These are phyloP conservation scores for Alcedo atthis DNA, from an alignment of 2,797 vertebrate genomes.

Conservation along the genomic window DNA sequence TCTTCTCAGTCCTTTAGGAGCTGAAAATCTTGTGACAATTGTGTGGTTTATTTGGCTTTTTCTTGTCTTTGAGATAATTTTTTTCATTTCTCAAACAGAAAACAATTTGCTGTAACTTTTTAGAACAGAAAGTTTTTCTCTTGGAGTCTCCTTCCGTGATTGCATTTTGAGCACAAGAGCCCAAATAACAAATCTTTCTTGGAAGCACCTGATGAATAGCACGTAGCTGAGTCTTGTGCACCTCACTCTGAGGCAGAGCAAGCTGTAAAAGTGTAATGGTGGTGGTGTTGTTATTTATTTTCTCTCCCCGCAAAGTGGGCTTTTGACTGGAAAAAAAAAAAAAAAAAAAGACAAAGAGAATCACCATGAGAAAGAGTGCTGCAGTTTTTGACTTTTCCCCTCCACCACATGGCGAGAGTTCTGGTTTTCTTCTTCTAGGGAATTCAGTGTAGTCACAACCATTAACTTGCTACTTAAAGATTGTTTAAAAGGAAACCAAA, in stretches of 20 bases:
- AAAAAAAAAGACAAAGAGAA: background rate
- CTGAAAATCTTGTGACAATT: background rate
- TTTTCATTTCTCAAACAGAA: background rate
- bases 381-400: background rate
- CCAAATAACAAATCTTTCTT: background rate
- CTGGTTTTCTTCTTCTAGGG: background rate
- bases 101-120: background rate
- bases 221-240: background rate
- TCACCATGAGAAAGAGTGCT: background rate
- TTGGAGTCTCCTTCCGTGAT: background rate
- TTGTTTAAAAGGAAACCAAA: background rate
- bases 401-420: background rate
- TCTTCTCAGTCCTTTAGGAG: background rate
- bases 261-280: background rate
- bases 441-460: background rate
- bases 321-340: background rate
- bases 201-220: background rate
- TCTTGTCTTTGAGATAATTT: background rate
- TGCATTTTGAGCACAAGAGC: background rate
- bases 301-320: accelerated
- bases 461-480: background rate
- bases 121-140: background rate
- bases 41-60: background rate
- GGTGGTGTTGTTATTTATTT: background rate
- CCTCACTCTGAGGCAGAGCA: background rate